phyloP scores from a whole-genome alignment of 2,888 invertebrate species.

The Andrena marginata region DNA sequence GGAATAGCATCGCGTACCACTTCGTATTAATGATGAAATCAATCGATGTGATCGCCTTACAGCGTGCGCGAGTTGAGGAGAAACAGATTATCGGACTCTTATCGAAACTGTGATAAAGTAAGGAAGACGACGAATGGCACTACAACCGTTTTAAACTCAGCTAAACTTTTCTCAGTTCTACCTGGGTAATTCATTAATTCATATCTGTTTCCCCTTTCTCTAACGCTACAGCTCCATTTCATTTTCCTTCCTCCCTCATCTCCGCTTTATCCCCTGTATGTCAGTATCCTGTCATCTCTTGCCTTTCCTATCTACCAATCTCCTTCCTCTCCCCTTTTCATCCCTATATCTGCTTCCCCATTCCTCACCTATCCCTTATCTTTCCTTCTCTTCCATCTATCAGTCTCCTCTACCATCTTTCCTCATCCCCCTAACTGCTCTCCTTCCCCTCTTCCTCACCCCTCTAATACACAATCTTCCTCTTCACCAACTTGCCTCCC shows the following conservation, averaged over 20 bases:
- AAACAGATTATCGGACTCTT: constrained; percentile 17
- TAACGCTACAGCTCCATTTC: not conserved
- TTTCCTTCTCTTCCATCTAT: not conserved
- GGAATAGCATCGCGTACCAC: not conserved
- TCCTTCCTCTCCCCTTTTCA: not conserved
- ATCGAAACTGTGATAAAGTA: constrained; percentile 17
- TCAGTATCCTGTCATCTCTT: too few species aligned
- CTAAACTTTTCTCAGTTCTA: not conserved
- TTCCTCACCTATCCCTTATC: not conserved
- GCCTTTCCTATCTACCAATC: not conserved
- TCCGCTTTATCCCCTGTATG: not conserved
- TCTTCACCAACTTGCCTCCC: too few species aligned
- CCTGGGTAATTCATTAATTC: not conserved
- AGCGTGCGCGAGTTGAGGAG: too few species aligned
- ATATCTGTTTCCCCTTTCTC: not conserved
- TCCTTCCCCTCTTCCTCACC: too few species aligned
- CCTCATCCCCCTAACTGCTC: too few species aligned
- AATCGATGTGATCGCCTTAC: not conserved
- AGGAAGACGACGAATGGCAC: not conserved
- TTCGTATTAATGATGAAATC: not conserved
- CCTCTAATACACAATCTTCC: too few species aligned
- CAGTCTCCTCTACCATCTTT: too few species aligned
- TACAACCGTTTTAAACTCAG: not conserved
- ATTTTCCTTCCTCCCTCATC: not conserved
- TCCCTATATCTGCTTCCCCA: not conserved